These are phyloP conservation scores for Paramuricea clavata DNA, from an alignment of 92 coral and sea anemone genomes.

Conservation along the genomic window DNA sequence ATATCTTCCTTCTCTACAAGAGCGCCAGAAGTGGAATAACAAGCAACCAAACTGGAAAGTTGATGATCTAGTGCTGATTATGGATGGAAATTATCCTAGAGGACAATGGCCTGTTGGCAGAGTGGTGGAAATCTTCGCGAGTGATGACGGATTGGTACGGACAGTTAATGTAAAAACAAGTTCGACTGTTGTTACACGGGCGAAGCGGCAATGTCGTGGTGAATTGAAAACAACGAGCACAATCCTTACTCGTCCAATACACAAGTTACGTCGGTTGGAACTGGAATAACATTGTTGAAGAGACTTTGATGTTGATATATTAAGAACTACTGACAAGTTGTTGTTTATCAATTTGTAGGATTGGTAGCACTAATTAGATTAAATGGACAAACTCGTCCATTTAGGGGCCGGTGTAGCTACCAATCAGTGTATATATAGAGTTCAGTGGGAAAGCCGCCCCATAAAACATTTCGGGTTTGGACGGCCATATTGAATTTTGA, in stretches of 20 bases:
- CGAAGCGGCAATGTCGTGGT: not conserved
- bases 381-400: no score
- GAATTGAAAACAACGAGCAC: not conserved
- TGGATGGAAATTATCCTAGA: constrained; percentile 31
- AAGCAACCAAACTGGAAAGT: constrained; percentile 51
- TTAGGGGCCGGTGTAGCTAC: no score
- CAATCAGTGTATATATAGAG: no score
- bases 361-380: no score
- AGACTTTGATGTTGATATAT: no score
- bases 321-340: no score
- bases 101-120: constrained; percentile 1
- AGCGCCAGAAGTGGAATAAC: constrained; percentile 55
- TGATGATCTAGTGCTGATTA: constrained; percentile 56
- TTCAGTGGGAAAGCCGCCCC: no score
- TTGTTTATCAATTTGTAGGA: no score
- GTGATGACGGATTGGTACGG: not conserved
- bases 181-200: not conserved
- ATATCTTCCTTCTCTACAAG: constrained; percentile 64
- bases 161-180: not conserved
- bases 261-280: no score
- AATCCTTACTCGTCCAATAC: not conserved
- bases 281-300: no score
- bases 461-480: no score
- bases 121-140: not conserved
- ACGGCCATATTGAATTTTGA: no score